Percentiles rank a stretch among this genome's conserved stretches.
Evolutionary conservation across 2,888 invertebrate genomes (phyloP).

Genomic region (Microplitis manilae): DNA sequence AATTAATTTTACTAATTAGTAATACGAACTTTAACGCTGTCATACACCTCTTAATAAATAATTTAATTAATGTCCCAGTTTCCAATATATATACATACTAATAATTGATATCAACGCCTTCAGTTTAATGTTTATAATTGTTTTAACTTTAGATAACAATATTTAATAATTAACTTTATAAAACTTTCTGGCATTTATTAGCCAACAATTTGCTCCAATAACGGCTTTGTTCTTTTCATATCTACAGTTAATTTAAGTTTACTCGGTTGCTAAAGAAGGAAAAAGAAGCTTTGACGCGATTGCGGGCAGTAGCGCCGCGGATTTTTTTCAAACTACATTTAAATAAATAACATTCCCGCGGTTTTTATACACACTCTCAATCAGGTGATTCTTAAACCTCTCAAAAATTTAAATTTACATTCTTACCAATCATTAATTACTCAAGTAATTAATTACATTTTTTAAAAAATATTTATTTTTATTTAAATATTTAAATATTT

Average conservation of each 20-base stretch:
- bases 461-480: too few relatives aligned
- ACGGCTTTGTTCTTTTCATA: background rate
- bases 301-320: background rate
- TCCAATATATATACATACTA: background rate
- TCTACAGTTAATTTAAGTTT: background rate
- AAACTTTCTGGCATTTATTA: background rate
- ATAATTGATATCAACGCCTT: background rate
- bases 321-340: background rate
- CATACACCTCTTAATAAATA: conserved; percentile 14
- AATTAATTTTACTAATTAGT: conserved; percentile 45
- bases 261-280: background rate
- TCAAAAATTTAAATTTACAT: too few relatives aligned
- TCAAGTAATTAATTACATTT: too few relatives aligned
- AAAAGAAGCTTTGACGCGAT: too few relatives aligned
- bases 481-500: too few relatives aligned
- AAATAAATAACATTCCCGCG: background rate
- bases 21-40: conserved; percentile 42
- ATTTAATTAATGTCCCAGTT: background rate
- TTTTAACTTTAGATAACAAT: background rate
- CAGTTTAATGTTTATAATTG: background rate
- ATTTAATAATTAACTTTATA: background rate
- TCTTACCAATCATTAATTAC: too few relatives aligned
- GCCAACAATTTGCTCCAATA: background rate
- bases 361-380: background rate
- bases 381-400: too few relatives aligned